A percentile compares a stretch with the other conserved stretches of the same genome.
Evolutionary conservation across 53 echinoderm and acorn worm genomes (phyloP).

Genomic region (Echinometra lucunter): DNA sequence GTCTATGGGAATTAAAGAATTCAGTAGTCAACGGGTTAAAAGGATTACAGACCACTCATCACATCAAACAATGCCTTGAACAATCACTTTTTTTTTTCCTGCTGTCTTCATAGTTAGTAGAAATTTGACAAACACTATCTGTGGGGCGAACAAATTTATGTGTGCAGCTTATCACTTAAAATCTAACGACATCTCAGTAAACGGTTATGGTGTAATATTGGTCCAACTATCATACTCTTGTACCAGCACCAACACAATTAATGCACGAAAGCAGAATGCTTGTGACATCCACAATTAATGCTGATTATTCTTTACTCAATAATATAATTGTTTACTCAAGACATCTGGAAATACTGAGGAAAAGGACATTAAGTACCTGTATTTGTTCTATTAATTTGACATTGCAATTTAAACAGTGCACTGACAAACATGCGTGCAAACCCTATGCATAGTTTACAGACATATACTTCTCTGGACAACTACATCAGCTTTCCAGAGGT

Average conservation of each 20-base stretch:
- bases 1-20: no score
- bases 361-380: neutral
- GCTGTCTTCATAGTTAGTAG: neutral
- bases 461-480: neutral
- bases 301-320: neutral
- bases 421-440: neutral
- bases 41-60: neutral
- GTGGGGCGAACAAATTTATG: neutral
- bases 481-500: neutral
- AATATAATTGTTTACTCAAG: neutral
- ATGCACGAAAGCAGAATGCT: neutral
- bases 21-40: no score
- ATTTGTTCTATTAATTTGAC: neutral
- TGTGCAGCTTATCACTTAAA: neutral
- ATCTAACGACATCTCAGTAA: neutral
- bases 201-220: neutral
- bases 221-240: neutral
- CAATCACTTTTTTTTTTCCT: neutral
- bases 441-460: constrained; percentile 17
- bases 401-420: neutral
- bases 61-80: neutral
- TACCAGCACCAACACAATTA: neutral
- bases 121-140: neutral
- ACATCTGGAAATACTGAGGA: constrained; percentile 2
- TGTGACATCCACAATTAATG: neutral